Evolutionary conservation across 2,113 vertebrate species (phyloP), one percentile per base, ranked within the genome.

Genomic region (rabbit (Oryctolagus cuniculus)): DNA sequence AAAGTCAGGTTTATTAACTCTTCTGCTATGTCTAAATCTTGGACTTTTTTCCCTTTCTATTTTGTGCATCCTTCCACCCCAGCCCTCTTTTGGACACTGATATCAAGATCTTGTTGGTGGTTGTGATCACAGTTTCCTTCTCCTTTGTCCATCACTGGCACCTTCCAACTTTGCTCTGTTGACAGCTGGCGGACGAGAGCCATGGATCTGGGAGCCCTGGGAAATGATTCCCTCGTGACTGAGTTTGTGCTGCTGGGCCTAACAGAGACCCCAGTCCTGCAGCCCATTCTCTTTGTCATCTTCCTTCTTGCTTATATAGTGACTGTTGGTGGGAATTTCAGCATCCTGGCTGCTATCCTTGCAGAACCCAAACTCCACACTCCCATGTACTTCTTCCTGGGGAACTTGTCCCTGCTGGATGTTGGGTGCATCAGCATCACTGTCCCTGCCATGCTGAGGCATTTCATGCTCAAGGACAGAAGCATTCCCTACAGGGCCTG

Each of bases 351-450:
- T 11, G 86, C 98, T 91, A 98, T 97, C 51, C 64, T 93, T 87
- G 93, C 86, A 0, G 98, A 97, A 17, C 83, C 97, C 3, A 98
- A 97, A 83, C 97, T 98, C 61, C 95, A 89, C 3, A 94, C 96
- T 1, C 97, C 97, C 10, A 98, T 98, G 98, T 98, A 97, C 53
- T 98, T 98, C 93, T 98, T 98, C 89, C 97, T 99, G 72, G 96
- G 95, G 67, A 98, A 98, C 94, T 96, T 99, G 8, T 98, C 98
- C 0, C 85, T 98, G 34, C 94, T 98, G 83, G 98, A 98, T 27
- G 25, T 98, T 1, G 86, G 98, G 4, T 98, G 78, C 55, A 98
- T 98, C 58, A 97, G 97, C 0, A 93, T 97, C 51, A 97, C 98
- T 22, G 92, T 96, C 19, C 98, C 98, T 0, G 98, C 98, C 36